Evolutionary conservation across 2,888 invertebrate species (phyloP), one percentile per base, ranked within the genome.

Genomic region (Zhuqinia jingwanae): DNA sequence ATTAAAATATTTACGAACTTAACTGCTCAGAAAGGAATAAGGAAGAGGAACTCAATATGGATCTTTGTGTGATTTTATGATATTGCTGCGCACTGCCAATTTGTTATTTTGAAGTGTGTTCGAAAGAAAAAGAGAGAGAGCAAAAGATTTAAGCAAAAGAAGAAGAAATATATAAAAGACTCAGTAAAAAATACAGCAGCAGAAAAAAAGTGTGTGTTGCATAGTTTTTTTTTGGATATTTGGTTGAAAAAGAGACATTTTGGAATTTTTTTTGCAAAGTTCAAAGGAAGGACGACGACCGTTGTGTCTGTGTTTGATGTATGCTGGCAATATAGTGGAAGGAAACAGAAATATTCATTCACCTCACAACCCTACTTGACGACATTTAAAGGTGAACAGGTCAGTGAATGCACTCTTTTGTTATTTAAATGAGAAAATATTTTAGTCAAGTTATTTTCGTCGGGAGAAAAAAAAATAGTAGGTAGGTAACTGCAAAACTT

Each of bases 21-120:
- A 68, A 68, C 68, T 68, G 68, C 68, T 45, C 42, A 42, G 68
- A 68, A 36, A 20, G 68, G n/a, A 68, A 45, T 13, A 45, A 13
- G 22, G 68, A 22, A 22, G 22, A 20, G 20, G 45, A 22, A 68
- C 42, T 68, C 45, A 45, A 68, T 45, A n/a, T 42, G 42, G 42
- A 68, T 22, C n/a, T 10, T 45, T 45, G 68, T 68, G 45, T 68
- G 68, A 68, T 68, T 45, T 68, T 68, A 45, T 36, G 3, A 6
- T 36, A 36, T 36, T 22, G 20, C n/a, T n/a, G n/a, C n/a, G n/a
- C 68, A 68, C 68, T 68, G 68, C 68, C 68, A 68, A 3, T 8
- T 36, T 8, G 36, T 36, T n/a, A n/a, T n/a, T n/a, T 36, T 36
- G 36, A 36, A 68, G 45, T n/a, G 68, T 68, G 68, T 68, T 68